Evolutionary conservation across 2,113 vertebrate genomes (phyloP), one percentile per base, ranked within the genome.

Genomic region (Sturnira hondurensis): DNA sequence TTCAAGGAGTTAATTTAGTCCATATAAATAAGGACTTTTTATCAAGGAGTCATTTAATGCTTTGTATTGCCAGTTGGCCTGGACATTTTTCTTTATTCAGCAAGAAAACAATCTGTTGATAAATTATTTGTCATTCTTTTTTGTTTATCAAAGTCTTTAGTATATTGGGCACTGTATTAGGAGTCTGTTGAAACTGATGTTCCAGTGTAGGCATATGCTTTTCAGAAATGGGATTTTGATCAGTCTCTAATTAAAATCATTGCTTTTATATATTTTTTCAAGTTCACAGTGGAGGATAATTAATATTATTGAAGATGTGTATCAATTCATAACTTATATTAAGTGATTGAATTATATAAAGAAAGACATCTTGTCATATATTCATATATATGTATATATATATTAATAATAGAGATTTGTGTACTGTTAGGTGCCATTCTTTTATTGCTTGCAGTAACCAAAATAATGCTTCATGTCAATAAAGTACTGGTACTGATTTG

Each of bases 11-110:
- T 91, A 81, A 70, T 95, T 91, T 86, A 86, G 56, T 93, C 94
- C 70, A 93, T 68, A 63, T 86, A 91, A 93, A 93, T 91, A 96
- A 85, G 33, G 91, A 89, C 47, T 82, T 95, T 96, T 20, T 96
- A 43, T 93, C 63, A 83, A 91, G 41, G 68, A 94, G 94, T 89
- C 28, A 74, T 73, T 96, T 80, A 83, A 67, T 63, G 15, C 6
- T 89, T 20, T 76, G 8, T 86, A 28, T 93, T 86, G 31, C 47
- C 20, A 80, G 91, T 93, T 86, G 47, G 33, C 36, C 31, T 88
- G 80, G 24, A 74, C 22, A 4, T 91, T 63, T 78, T 93, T 74
- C 1, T 81, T 74, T 71, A 36, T 86, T 58, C 36, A 78, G 77
- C 52, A 14, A 95, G 33, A 93, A 70, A 45, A 95, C 13, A 87